phyloP scores from a whole-genome alignment of 2,113 vertebrate species.

The Limanda limanda region DNA sequence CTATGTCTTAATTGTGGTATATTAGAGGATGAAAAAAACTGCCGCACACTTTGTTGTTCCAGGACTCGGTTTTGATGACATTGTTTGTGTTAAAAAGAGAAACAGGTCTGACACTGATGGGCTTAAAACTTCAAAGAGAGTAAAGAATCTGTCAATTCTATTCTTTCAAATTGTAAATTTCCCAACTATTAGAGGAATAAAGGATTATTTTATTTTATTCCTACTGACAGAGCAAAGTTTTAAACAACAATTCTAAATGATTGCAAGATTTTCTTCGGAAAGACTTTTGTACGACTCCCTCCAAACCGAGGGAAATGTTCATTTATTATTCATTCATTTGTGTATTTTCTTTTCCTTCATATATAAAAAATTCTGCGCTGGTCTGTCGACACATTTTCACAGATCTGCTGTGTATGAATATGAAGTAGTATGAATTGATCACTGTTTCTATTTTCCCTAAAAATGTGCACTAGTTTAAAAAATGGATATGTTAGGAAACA shows the following conservation, averaged over 20 bases:
- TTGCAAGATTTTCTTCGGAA: not conserved
- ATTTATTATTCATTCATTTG: too few species aligned
- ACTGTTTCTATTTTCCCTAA: not conserved
- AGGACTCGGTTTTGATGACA: constrained; percentile 28
- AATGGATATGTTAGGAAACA: not conserved
- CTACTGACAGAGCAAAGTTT: not conserved
- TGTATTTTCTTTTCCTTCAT: too few species aligned
- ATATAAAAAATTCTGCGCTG: not conserved
- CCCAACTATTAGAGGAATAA: too few species aligned
- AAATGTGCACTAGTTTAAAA: too few species aligned
- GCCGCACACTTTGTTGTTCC: constrained; percentile 40
- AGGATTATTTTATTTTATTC: too few species aligned
- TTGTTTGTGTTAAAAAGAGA: constrained; percentile 14
- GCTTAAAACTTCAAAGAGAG: not conserved
- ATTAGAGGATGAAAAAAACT: constrained; percentile 25
- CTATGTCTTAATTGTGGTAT: constrained; percentile 42
- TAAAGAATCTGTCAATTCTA: not conserved
- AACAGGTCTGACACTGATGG: not conserved
- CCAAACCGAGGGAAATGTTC: not conserved
- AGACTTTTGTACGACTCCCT: not conserved
- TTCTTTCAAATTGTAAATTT: too few species aligned
- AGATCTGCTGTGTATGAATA: not conserved
- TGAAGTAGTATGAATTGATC: too few species aligned
- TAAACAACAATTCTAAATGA: too few species aligned
- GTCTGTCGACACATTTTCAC: not conserved